Base-by-base conservation (phyloP, 2,113 vertebrate genomes). In the Leptodactylus fuscus region DNA sequence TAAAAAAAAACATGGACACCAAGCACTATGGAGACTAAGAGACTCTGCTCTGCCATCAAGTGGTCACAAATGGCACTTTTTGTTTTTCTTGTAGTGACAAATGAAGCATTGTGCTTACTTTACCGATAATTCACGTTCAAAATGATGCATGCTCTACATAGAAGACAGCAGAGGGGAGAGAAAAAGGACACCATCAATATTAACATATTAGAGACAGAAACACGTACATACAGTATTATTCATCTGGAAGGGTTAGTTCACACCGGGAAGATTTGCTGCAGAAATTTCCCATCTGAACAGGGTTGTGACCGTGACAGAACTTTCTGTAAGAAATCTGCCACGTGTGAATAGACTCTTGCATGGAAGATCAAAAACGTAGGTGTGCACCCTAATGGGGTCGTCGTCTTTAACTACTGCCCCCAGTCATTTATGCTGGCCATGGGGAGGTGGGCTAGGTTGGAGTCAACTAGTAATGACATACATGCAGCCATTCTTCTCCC, bases 61-160 rank as follows among this genome's bases (percentile, higher is more conserved):
- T n/a, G 67, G 67, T 41, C 18, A 22, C 67, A 70, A 38, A 5
- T 22, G 20, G 67, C 36, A 38, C 20, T 41, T 38, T 38, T 32
- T 49, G 5, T 27, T 29, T 24, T 34, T 34, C 11, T 36, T 36
- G 32, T n/a, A 58, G 76, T 60, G 51, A 79, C 20, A 78, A 58
- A 78, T 58, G 32, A 79, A 79, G 76, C 75, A 46, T 46, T 92
- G 89, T 89, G 91, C 92, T 96, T 98, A 99, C 98, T 95, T 99
- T 98, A 98, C 97, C 93, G 94, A 95, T 95, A 92, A 96, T 90
- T 95, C 95, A 96, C 88, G 95, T 94, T 98, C 97, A 98, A 96
- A 96, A 97, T 95, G 96, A 95, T 88, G 96, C 96, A 97, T 97
- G 96, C 96, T 99, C 97, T 99, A 98, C 87, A 93, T 93, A 93